phyloP scores from a whole-genome alignment of 1,140 invertebrate species.

The Telenomus remus region DNA sequence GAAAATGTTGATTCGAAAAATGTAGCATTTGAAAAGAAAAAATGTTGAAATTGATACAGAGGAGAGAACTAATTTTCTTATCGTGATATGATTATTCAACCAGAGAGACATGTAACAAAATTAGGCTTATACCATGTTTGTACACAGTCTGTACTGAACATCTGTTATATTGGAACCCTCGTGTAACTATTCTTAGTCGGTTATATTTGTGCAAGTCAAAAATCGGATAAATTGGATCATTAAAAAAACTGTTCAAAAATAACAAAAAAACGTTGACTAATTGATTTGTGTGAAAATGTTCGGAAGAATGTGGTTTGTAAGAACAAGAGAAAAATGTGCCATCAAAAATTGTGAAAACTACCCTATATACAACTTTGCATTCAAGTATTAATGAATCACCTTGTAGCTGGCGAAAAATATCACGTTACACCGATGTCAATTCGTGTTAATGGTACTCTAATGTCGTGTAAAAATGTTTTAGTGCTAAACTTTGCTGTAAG shows the following conservation, averaged over 20 bases:
- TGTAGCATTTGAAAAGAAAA: too few species aligned
- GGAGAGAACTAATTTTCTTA: not conserved
- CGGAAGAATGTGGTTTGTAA: too few species aligned
- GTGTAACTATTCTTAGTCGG: not conserved
- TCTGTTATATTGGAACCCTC: constrained; percentile 3
- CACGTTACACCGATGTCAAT: constrained; percentile 32
- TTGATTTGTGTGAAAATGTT: too few species aligned
- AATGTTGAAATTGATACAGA: too few species aligned
- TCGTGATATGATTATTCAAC: not conserved
- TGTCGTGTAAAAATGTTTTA: constrained; percentile 38
- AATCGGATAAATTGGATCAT: not conserved
- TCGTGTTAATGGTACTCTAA: constrained; percentile 38
- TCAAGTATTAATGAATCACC: constrained; percentile 18
- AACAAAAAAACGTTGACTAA: not conserved
- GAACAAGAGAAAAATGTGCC: too few species aligned
- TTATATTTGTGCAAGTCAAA: not conserved
- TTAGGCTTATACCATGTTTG: constrained; percentile 5
- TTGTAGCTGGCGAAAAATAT: constrained; percentile 27
- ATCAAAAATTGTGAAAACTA: not conserved
- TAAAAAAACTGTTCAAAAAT: too few species aligned
- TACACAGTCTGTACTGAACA: constrained; percentile 3
- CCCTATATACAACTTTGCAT: constrained; percentile 9
- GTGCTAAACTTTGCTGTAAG: constrained; percentile 30
- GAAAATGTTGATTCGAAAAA: too few species aligned
- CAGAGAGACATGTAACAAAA: constrained; percentile 2